Evolutionary conservation across 2,797 vertebrate genomes (phyloP), one percentile per base, ranked within the genome.

Genomic region (Mormyrus proboscirostris): DNA sequence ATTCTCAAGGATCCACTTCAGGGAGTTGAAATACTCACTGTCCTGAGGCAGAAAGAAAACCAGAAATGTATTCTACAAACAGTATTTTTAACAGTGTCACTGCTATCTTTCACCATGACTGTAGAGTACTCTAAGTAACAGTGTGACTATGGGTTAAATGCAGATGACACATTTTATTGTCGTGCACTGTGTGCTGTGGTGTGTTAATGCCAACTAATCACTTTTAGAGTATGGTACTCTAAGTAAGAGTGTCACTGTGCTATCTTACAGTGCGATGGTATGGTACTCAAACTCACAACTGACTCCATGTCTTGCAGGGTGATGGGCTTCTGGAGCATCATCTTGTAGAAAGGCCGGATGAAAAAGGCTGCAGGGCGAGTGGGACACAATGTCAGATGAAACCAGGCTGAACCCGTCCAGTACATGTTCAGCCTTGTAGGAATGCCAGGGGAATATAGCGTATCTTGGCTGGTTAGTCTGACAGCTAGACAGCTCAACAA

Each of bases 301-400:
- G 98, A 99, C 92, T 99, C 98, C 98, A 99, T 99, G 90, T 99
- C 98, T 90, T 97, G 96, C 88, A 99, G 96, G 0, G 94, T 97
- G 94, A 99, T 99, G 19, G 96, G 93, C 91, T 99, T 99, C 92
- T 99, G 98, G 84, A 99, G 96, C 98, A 98, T 99, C 98, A 99
- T 99, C 95, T 99, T 99, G 94, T 99, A 99, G 94, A 99, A 99
- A 0, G 98, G 98, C 50, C 98, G 96, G 93, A 99, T 99, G 94
- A 99, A 99, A 94, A 99, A 99, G 12, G 98, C 98, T 99, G 93
- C 87, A 88, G 92, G 33, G 50, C 65, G 73, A 22, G 90, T 22
- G 90, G 44, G 59, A 14, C 19, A 33, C 12, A 14, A 4, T 33
- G 22, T 86, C 50, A 57, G 22, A 79, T 0, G 6, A 44, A 44